phyloP scores from a whole-genome alignment of 2,797 vertebrate genomes.

The Ambastaia sidthimunki region DNA sequence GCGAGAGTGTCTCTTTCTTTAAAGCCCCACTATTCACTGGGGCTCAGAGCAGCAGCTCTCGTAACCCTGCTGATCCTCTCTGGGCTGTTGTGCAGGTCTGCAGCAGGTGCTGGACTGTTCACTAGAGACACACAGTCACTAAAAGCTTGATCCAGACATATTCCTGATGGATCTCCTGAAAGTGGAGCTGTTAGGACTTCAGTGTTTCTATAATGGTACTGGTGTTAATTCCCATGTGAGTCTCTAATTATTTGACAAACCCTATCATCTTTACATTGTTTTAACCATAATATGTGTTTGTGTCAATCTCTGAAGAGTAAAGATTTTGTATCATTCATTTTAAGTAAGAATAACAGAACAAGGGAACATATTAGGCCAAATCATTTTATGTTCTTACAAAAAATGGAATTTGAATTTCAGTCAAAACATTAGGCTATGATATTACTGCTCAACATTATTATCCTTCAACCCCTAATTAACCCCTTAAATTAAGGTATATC shows the following conservation, averaged over 20 bases:
- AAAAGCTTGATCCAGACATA: neutral
- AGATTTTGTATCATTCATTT: neutral
- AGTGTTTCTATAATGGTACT: neutral
- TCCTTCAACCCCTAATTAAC: no score
- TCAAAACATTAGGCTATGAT: no score
- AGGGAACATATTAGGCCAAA: no score
- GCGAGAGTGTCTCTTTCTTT: neutral
- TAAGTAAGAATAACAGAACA: neutral
- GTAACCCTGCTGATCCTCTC: slow-evolving; percentile 41
- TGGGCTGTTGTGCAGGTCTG: slow-evolving; percentile 30
- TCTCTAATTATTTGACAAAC: neutral
- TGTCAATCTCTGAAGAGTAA: neutral
- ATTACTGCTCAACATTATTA: no score
- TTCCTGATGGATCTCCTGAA: neutral
- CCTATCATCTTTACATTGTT: neutral
- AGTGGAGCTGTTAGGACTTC: neutral
- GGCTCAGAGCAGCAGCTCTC: slow-evolving; percentile 1
- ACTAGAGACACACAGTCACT: neutral
- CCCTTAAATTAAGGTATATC: neutral
- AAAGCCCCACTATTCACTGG: neutral
- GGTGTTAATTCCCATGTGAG: neutral
- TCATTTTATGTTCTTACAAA: no score
- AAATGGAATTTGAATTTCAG: no score
- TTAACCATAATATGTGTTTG: neutral
- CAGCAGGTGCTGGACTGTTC: slow-evolving; percentile 15